These are phyloP conservation scores for Oegoconia quadripuncta DNA, from an alignment of 2,888 invertebrate species.

Conservation along the genomic window DNA sequence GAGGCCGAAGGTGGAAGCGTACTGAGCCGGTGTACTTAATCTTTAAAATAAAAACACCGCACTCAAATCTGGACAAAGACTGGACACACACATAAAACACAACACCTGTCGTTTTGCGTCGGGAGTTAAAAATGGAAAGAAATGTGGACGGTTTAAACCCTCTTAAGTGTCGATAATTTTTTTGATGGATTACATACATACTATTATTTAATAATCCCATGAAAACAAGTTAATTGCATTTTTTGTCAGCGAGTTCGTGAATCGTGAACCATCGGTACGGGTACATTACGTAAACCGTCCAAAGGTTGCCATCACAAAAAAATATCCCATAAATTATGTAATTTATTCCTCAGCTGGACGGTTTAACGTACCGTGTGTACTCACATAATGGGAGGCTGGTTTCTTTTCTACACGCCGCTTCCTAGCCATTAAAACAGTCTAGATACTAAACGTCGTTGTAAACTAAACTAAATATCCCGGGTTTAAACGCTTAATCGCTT, in stretches of 20 bases:
- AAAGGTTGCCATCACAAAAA: constrained; percentile 29
- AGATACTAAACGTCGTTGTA: constrained; percentile 70
- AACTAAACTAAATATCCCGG: constrained; percentile 63
- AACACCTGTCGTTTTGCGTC: too few relatives aligned
- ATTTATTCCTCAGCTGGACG: constrained; percentile 58
- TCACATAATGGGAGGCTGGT: constrained; percentile 39
- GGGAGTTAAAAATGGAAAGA: too few relatives aligned
- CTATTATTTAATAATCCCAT: too few relatives aligned
- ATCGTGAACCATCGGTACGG: constrained; percentile 3
- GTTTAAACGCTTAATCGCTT: constrained; percentile 58
- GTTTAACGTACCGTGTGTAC: constrained; percentile 50
- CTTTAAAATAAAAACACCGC: too few relatives aligned
- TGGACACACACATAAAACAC: too few relatives aligned
- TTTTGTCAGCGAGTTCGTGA: neutral
- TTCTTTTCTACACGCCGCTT: constrained; percentile 63
- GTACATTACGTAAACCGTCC: constrained; percentile 6
- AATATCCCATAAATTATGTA: constrained; percentile 60
- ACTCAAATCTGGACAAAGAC: too few relatives aligned
- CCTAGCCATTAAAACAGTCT: constrained; percentile 65
- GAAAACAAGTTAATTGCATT: too few relatives aligned
- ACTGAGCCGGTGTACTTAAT: too few relatives aligned
- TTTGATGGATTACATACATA: too few relatives aligned
- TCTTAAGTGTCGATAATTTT: too few relatives aligned
- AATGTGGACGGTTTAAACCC: too few relatives aligned
- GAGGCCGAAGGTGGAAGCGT: too few relatives aligned